Evolutionary conservation across 2,797 vertebrate genomes (phyloP).

Genomic region (Malurus leucopterus): DNA sequence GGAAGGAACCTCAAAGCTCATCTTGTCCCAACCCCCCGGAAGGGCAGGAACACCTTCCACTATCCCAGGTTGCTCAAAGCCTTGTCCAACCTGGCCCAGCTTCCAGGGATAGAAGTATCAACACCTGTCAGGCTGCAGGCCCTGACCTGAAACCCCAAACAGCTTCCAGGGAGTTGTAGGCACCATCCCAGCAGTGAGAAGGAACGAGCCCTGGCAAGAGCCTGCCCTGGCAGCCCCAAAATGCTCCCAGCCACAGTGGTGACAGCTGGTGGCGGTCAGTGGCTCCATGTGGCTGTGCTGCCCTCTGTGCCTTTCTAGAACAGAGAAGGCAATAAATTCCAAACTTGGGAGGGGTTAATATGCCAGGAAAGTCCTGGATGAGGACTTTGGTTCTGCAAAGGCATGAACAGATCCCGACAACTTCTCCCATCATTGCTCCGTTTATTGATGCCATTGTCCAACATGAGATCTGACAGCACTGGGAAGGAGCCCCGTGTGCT

Average conservation of each 20-base stretch:
- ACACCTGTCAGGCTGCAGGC: accelerated
- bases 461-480: not conserved
- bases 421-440: not conserved
- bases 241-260: accelerated
- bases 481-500: accelerated
- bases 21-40: not conserved
- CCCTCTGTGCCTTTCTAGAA: not conserved
- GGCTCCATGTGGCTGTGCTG: accelerated
- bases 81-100: not conserved
- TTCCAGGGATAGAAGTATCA: not conserved
- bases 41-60: not conserved
- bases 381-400: not conserved
- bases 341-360: not conserved
- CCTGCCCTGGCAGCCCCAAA: not conserved
- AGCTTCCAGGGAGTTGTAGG: not conserved
- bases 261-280: not conserved
- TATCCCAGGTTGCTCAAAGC: not conserved
- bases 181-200: not conserved
- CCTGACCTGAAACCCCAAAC: not conserved
- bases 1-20: not conserved
- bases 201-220: accelerated
- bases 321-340: accelerated
- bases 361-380: accelerated
- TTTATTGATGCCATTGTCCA: conserved; percentile 15
- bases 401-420: not conserved